Base-by-base conservation (phyloP, 2,797 vertebrate species). In the Oreochromis mossambicus region DNA sequence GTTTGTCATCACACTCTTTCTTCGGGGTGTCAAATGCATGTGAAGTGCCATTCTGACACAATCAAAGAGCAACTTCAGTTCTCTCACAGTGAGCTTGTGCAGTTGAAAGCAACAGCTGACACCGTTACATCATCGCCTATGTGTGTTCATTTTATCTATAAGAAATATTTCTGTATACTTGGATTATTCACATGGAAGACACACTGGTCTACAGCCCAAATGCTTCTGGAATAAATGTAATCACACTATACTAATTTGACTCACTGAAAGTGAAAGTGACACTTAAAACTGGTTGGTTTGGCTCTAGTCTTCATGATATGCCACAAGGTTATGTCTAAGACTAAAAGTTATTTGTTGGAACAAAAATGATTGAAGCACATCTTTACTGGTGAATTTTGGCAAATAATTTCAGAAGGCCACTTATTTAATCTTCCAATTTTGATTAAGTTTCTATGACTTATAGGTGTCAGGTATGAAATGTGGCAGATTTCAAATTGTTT, bases 51-150 rank as follows among this genome's bases (percentile, higher is more conserved):
- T 73, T 19, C 68, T 73, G 68, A 73, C 68, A 73, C 41, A 73
- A 46, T 46, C 41, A 46, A 1, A 73, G 24, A 13, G 46, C 5
- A 26, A 19, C 10, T 32, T 48, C 68, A 50, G 10, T 6, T 73
- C 15, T 29, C 43, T 48, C 41, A 73, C 2, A 12, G 43, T 5
- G 24, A 73, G 24, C 4, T 73, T 32, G 48, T 48, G 24, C 68
- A 29, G 14, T 46, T 46, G 14, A 73, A 29, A 12, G 68, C 41
- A 48, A 48, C 68, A 48, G 43, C 68, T 73, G 24, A 19, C 24
- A 19, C 1, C 5, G 0, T 48, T 29, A 73, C 24, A 0, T 32
- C 4, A 19, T 2, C 43, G 0, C 15, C 68, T 29, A 3, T 29
- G 5, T 48, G 1, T 32, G 15, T 73, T 46, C 15, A 12, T 48